Evolutionary conservation across 2,888 invertebrate genomes (phyloP), one percentile per base, ranked within the genome.

Genomic region (Germaria angustata): DNA sequence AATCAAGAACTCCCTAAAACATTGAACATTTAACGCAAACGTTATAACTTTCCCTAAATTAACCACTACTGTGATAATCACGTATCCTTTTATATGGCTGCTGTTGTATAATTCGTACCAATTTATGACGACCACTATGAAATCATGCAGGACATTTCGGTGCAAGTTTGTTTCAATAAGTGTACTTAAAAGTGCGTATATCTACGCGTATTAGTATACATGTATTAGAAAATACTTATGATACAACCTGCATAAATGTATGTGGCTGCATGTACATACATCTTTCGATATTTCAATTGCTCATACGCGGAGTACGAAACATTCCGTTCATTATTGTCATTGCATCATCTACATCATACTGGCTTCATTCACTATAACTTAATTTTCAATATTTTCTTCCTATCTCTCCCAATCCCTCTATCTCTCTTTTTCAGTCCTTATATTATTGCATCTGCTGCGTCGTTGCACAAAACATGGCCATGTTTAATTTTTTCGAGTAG

Each of bases 261-360:
- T 66, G 34, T 76, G 28, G 59, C 34, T n/a, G n/a, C n/a, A n/a
- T n/a, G n/a, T n/a, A n/a, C n/a, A n/a, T n/a, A n/a, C n/a, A n/a
- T n/a, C n/a, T n/a, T n/a, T n/a, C n/a, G n/a, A 44, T 28, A 44
- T 53, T 68, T 68, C 20, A 61, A 36, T 46, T 78, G 46, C 39
- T 49, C 22, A 22, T 51, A 41, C 41, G 51, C 24, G 24, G 53
- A 17, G 24, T 49, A 32, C 32, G 32, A 41, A 66, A 57, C 55
- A 1, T 57, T 24, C 24, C 61, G 81, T 77, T 73, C 68, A 71
- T 76, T 76, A 57, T 81, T 69, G 69, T 75, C 81, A 78, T 65
- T 78, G 78, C 61, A 59, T 49, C 36, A 79, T 46, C 55, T 63
- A 49, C 39, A 68, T n/a, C 75, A 57, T 55, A 28, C 59, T 51